phyloP scores from a whole-genome alignment of 92 coral and sea anemone species.

The Plumapathes pennacea region DNA sequence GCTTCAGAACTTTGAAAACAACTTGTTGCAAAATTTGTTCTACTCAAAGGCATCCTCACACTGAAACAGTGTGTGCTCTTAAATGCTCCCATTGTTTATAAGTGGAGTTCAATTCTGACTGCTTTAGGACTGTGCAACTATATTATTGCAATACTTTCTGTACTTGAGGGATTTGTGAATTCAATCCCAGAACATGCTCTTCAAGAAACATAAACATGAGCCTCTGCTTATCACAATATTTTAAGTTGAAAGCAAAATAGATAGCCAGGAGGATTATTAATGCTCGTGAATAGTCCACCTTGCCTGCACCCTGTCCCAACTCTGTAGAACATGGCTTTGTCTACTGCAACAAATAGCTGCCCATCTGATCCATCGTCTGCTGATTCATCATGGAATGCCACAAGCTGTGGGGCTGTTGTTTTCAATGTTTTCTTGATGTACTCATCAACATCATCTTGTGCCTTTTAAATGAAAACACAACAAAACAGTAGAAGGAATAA shows the following conservation, averaged over 20 bases:
- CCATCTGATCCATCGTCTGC: neutral
- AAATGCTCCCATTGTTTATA: too few species aligned
- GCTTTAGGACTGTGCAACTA: too few species aligned
- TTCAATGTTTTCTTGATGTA: slow-evolving; percentile 11
- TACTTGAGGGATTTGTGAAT: too few species aligned
- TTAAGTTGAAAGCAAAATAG: slow-evolving; percentile 12
- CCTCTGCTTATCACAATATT: slow-evolving; percentile 16
- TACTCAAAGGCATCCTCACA: too few species aligned
- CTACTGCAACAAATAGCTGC: slow-evolving; percentile 24
- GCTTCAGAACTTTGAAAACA: too few species aligned
- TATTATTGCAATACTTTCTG: too few species aligned
- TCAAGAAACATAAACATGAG: slow-evolving; percentile 19
- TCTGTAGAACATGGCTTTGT: slow-evolving; percentile 15
- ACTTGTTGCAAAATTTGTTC: too few species aligned
- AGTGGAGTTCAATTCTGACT: too few species aligned
- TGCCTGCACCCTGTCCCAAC: slow-evolving; percentile 2
- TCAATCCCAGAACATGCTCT: slow-evolving; percentile 33
- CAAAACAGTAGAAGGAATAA: too few species aligned
- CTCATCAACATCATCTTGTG: slow-evolving; percentile 37
- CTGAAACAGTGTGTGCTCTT: too few species aligned
- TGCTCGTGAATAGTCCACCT: neutral
- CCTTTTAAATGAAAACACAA: too few species aligned
- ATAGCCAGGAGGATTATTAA: slow-evolving; percentile 9
- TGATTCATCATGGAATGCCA: neutral
- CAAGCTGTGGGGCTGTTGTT: slow-evolving; percentile 4